Base-by-base conservation (phyloP, 2,888 invertebrate species). In the Ommatoiulus sabulosus region DNA sequence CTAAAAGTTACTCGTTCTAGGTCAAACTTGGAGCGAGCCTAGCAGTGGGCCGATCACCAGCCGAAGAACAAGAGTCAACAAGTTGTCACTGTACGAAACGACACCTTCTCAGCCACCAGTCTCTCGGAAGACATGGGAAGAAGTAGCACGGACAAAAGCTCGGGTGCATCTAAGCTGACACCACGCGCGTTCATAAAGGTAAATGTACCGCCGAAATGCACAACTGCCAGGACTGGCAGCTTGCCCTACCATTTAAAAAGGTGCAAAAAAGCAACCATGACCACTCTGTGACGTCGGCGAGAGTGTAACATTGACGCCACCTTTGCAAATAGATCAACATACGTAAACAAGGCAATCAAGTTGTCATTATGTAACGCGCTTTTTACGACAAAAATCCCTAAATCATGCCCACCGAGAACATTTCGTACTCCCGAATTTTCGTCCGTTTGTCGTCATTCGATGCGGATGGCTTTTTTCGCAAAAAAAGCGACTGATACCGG, bases 331-430 rank as follows among this genome's bases (percentile, higher is more conserved):
- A 46, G 85, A 85, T 44, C 46, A 85, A n/a, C 85, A 85, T 46
- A 44, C 44, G 46, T 85, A 85, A 85, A 85, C 85, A 85, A 85
- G 85, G 85, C 46, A 85, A 85, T 85, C 85, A 85, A 85, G 85
- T 85, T 85, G 85, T 85, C 85, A 85, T 85, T 85, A 85, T 85
- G 46, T 85, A 85, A 85, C 15, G 8, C 72, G 72, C 8, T 72
- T 72, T 72, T 72, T 72, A 10, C 8, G 72, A 72, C 20, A 72
- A 12, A 72, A 72, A 20, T n/a, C 24, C 20, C 20, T 72, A 5
- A 24, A 72, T 24, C 20, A 63, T 63, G 63, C n/a, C 63, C 63
- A 10, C n/a, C 72, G 3, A 24, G 24, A 3, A 20, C 8, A 24
- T 3, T 20, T 24, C 8, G 8, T 12, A 72, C 72, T 24, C 72